Percentiles rank a stretch among this genome's conserved stretches.
These are phyloP conservation scores for Capitella teleta DNA, from an alignment of 1,140 invertebrate species.

Conservation along the genomic window DNA sequence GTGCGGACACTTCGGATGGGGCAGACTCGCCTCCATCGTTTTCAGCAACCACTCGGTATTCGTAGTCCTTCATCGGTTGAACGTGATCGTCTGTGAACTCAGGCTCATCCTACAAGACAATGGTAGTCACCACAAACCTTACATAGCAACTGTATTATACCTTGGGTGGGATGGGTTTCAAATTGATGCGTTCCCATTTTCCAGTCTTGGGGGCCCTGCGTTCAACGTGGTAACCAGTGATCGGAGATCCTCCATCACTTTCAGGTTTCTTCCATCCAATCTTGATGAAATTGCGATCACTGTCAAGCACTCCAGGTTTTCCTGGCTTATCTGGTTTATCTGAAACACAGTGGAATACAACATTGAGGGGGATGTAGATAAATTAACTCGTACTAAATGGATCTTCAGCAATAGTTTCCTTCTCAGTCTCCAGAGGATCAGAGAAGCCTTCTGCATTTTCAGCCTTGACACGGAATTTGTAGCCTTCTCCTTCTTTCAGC, in stretches of 20 bases:
- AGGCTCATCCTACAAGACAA: conserved; percentile 4
- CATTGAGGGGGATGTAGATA: background rate
- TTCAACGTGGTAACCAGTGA: conserved; percentile 43
- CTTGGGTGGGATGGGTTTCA: too few species aligned
- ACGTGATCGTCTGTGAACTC: conserved; percentile 52
- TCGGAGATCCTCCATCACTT: conserved; percentile 82
- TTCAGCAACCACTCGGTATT: conserved; percentile 87
- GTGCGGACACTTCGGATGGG: conserved; percentile 76
- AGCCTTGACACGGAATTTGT: conserved; percentile 85
- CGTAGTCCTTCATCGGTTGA: conserved; percentile 86
- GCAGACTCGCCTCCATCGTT: conserved; percentile 91
- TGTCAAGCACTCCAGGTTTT: conserved; percentile 79
- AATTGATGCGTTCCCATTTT: too few species aligned
- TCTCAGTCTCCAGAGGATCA: conserved; percentile 65
- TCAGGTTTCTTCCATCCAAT: conserved; percentile 85
- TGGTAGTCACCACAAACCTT: too few species aligned
- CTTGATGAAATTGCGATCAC: conserved; percentile 77
- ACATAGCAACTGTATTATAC: too few species aligned
- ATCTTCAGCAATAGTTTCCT: conserved; percentile 89
- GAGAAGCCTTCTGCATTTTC: conserved; percentile 92
- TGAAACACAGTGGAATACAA: too few species aligned
- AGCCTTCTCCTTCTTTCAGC: conserved; percentile 84
- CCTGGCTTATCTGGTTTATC: conserved; percentile 91
- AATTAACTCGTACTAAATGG: conserved; percentile 61
- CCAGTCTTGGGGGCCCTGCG: conserved; percentile 83